These are phyloP conservation scores for Pseudomyrmex flavicornis DNA, from an alignment of 1,140 invertebrate genomes.

Conservation along the genomic window DNA sequence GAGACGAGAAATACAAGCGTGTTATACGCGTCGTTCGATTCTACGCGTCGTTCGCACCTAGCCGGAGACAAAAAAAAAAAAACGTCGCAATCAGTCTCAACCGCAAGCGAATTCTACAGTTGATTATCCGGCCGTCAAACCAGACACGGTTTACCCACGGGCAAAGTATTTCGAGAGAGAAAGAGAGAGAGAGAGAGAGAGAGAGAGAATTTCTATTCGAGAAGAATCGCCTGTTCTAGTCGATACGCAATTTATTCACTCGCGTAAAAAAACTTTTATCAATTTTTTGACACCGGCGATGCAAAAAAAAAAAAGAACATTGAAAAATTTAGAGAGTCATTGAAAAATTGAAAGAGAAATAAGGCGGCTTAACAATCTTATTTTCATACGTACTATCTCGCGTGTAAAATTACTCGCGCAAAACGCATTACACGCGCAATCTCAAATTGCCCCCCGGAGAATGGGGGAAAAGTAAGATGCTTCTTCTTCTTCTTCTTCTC, in stretches of 20 bases:
- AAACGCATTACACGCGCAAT: not conserved
- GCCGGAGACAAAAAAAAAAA: not conserved
- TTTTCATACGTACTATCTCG: not conserved
- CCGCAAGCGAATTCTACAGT: constrained; percentile 15
- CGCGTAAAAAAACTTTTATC: too few species aligned
- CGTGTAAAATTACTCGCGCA: not conserved
- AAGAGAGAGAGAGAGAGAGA: too few species aligned
- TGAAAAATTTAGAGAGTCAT: too few species aligned
- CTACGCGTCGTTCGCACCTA: constrained; percentile 46
- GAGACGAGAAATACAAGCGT: constrained; percentile 33
- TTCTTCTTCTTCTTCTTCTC: not conserved
- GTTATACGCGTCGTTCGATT: constrained; percentile 42
- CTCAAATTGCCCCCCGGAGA: not conserved
- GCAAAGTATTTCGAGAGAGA: not conserved
- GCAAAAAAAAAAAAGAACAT: too few species aligned
- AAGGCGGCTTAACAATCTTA: too few species aligned
- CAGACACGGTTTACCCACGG: constrained; percentile 20
- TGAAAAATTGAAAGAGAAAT: too few species aligned
- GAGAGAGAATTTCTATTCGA: too few species aligned
- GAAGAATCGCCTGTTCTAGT: too few species aligned
- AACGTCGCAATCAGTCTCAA: constrained; percentile 36
- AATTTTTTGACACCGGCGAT: too few species aligned
- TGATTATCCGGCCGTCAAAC: constrained; percentile 40
- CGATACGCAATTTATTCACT: too few species aligned
- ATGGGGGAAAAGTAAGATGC: not conserved